Evolutionary conservation across 2,797 vertebrate species (phyloP), one percentile per base, ranked within the genome.

Genomic region (Todus mexicanus): DNA sequence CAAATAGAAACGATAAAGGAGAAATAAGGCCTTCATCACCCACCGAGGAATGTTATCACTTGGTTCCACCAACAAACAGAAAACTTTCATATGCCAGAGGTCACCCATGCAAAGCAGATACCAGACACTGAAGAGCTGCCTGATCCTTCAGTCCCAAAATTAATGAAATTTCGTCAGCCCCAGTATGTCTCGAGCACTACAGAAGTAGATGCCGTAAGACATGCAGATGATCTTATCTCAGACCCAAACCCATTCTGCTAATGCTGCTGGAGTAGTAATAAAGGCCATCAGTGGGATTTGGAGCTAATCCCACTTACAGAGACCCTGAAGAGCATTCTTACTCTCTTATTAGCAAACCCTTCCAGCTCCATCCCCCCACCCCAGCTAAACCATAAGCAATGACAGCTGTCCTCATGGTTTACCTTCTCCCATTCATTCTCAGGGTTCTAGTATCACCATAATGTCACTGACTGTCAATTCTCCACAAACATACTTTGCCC

Each of bases 21-120:
- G 70, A 96, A 86, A 74, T 59, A 82, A 92, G 35, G 25, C 51
- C 43, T 93, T 84, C 22, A 26, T 50, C 72, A 56, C 65, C 71
- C 57, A 68, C 35, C 87, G 74, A 95, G 71, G 53, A 92, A 84
- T 70, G 80, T 73, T 91, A 90, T 86, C 76, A 27, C 79, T 92
- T 84, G 74, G 45, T 91, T 96, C 73, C 60, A 92, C 92, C 85
- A 96, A 83, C 75, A 95, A 90, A 94, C 66, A 90, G 51, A 81
- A 93, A 94, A 88, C 40, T 81, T 92, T 53, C 68, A 7, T 86
- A 60, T 84, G 70, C 47, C 85, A 93, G 74, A 92, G 82, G 87
- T 93, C 87, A 91, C 79, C 65, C 91, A 92, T 93, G 84, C 90
- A 92, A 93, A 95, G 85, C 87, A 94, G 83, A 78, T 70, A 76